Base-by-base conservation (phyloP, 2,797 vertebrate genomes). In the Microcaecilia unicolor region DNA sequence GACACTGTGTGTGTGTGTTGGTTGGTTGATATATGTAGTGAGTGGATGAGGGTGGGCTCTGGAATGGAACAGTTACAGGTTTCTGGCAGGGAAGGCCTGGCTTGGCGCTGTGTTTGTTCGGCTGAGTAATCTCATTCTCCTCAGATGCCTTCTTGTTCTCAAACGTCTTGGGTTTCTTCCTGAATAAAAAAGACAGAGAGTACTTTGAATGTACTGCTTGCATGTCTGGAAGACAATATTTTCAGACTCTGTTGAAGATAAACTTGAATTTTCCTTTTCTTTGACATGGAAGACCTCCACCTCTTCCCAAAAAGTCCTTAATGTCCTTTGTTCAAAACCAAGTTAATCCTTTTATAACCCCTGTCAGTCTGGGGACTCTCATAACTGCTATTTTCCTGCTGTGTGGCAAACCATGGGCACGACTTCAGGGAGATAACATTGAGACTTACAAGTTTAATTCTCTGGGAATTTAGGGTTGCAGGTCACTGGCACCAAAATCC, bases 51-150 rank as follows among this genome's bases (percentile, higher is more conserved):
- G 69, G 72, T 30, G 64, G 72, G 69, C 62, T 67, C 70, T 72
- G 68, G 69, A 74, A 66, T 49, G 37, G 62, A 74, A 69, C 68
- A 74, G 84, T 80, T 88, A 86, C 80, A 84, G 80, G 77, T 80
- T 86, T 84, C 85, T 87, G 80, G 81, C 85, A 82, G 80, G 76
- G 73, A 77, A 78, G 74, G 83, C 73, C 83, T 24, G 73, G 74
- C 72, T 78, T 82, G 80, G 77, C 70, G 59, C 76, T 76, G 76
- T 69, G 70, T 80, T 76, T 76, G 73, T 75, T 67, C 71, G 74
- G 79, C 81, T 84, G 80, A 82, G 80, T 81, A 83, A 84, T 85
- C 78, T 85, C 84, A 86, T 86, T 85, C 81, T 85, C 76, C 78
- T 85, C 80, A 86, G 78, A 82, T 67, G 75, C 81, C 82, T 84